These are phyloP conservation scores for Anthopleura sola DNA, from an alignment of 64 coral and sea anemone species.

Conservation along the genomic window DNA sequence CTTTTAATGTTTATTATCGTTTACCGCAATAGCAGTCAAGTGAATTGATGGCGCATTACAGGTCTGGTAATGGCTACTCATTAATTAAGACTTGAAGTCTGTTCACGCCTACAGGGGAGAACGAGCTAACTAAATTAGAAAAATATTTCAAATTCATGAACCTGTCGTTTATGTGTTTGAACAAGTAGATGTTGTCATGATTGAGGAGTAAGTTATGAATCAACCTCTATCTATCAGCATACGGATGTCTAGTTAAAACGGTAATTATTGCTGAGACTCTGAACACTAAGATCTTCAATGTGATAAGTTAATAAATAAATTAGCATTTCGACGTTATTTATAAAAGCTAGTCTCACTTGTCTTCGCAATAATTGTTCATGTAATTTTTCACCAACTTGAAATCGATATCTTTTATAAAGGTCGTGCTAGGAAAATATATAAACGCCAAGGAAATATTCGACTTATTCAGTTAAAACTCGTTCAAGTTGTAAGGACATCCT, in stretches of 20 bases:
- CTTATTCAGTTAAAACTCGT: neutral
- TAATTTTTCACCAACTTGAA: neutral
- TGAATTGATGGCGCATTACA: neutral
- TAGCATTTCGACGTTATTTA: neutral
- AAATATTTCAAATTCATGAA: neutral
- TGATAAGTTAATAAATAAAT: neutral
- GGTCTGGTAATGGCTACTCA: neutral
- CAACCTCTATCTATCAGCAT: neutral
- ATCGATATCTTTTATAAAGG: neutral
- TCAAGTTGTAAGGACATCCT: no score
- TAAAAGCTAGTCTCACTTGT: neutral
- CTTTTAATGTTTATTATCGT: neutral
- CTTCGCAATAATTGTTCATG: neutral
- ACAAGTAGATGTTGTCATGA: no score
- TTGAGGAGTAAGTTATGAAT: neutral
- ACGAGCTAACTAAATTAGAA: neutral
- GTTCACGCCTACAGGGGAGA: neutral
- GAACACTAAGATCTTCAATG: neutral
- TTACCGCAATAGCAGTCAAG: neutral
- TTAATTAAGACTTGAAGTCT: conserved; percentile 3
- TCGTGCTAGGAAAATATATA: neutral
- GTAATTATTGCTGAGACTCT: neutral
- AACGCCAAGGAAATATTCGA: neutral
- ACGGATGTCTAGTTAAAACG: neutral
- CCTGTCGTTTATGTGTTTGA: neutral